Evolutionary conservation across 2,113 vertebrate species (phyloP).

Genomic region (Festucalex cinctus): DNA sequence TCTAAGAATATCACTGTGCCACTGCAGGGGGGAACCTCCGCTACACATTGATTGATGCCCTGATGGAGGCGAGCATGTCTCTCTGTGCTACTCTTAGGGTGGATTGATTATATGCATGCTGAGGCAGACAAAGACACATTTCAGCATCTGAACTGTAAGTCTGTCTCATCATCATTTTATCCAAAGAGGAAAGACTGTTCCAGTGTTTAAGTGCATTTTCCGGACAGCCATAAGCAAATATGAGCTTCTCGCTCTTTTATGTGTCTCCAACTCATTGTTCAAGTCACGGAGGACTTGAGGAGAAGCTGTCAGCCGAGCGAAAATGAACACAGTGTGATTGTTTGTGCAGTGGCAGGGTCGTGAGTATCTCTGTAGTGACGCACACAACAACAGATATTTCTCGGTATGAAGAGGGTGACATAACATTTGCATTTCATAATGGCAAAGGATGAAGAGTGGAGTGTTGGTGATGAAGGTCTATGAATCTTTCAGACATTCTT

Average conservation of each 20-base stretch:
- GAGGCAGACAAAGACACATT: neutral
- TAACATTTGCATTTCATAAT: slow-evolving; percentile 63
- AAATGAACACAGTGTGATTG: slow-evolving; percentile 22
- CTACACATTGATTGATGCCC: neutral
- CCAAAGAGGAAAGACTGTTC: neutral
- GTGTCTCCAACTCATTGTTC: slow-evolving; percentile 18
- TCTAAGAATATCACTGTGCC: neutral
- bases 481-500: slow-evolving; percentile 33
- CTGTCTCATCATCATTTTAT: slow-evolving; percentile 3
- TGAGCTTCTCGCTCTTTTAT: slow-evolving; percentile 8
- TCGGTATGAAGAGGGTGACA: slow-evolving; percentile 40
- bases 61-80: neutral
- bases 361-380: slow-evolving; percentile 17
- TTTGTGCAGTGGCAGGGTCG: slow-evolving; percentile 12
- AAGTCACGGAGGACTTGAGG: slow-evolving; percentile 5
- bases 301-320: slow-evolving; percentile 7
- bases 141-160: neutral
- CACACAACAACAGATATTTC: slow-evolving; percentile 43
- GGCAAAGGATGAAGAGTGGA: slow-evolving; percentile 21
- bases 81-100: neutral
- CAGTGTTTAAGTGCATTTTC: slow-evolving; percentile 10
- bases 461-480: slow-evolving; percentile 7
- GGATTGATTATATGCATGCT: neutral
- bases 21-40: neutral
- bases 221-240: slow-evolving; percentile 9